A percentile compares a stretch with the other conserved stretches of the same genome.
Evolutionary conservation across 2,888 invertebrate genomes (phyloP).

Genomic region (Pristionchus exspectatus): DNA sequence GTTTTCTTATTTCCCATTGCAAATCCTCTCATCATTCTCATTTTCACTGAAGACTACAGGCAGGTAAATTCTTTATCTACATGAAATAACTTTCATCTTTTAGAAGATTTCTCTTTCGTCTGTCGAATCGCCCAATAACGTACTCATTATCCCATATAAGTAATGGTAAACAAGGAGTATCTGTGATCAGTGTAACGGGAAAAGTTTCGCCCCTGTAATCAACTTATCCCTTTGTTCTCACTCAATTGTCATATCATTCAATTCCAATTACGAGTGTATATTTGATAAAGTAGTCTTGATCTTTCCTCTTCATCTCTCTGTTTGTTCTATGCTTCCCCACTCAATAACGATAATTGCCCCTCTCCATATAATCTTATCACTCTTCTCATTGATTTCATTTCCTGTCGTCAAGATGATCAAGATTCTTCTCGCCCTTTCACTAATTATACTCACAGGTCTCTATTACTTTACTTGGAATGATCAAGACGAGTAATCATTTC

Average conservation of each 20-base stretch:
- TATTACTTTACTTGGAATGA: not conserved
- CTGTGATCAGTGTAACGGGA: not conserved
- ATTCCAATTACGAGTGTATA: not conserved
- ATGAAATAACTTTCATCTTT: not conserved
- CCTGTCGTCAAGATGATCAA: slow-evolving; percentile 4
- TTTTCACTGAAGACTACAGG: slow-evolving; percentile 48
- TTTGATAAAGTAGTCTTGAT: not conserved
- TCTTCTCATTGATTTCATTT: slow-evolving; percentile 21
- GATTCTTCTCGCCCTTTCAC: not conserved
- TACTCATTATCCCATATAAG: not conserved
- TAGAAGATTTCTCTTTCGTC: slow-evolving; percentile 7
- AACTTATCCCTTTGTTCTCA: not conserved
- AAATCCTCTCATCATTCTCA: slow-evolving; percentile 45
- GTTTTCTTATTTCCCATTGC: slow-evolving; percentile 50
- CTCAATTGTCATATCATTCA: not conserved
- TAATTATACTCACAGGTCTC: not conserved
- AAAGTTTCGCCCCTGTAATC: not conserved
- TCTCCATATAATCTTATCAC: slow-evolving; percentile 12
- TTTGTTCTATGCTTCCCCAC: slow-evolving; percentile 14
- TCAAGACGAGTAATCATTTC: not conserved
- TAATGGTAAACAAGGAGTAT: not conserved
- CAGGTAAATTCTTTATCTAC: not conserved
- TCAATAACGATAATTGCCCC: not conserved
- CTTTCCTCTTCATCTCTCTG: not conserved
- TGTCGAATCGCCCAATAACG: not conserved